A percentile compares a stretch with the other conserved stretches of the same genome.
phyloP scores from a whole-genome alignment of 2,888 invertebrate genomes.

The Drosophila macrospina region DNA sequence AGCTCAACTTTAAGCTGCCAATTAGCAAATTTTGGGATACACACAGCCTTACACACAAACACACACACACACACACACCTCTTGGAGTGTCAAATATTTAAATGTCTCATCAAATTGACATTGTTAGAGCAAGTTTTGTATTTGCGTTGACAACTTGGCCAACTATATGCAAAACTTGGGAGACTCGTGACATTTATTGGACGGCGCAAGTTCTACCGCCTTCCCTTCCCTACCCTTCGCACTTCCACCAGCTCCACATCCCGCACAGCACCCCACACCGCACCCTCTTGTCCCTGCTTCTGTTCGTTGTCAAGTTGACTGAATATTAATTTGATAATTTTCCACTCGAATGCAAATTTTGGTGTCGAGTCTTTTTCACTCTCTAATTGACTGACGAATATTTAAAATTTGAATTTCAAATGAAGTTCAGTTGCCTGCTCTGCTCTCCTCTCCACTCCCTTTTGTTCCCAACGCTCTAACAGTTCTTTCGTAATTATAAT shows the following conservation, averaged over 20 bases:
- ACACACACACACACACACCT: background rate
- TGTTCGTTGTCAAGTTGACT: slow-evolving; percentile 48
- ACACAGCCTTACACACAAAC: background rate
- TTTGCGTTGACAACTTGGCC: slow-evolving; percentile 72
- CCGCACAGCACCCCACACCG: too few relatives aligned
- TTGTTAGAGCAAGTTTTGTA: slow-evolving; percentile 69
- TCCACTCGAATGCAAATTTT: slow-evolving; percentile 79
- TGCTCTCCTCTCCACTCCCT: background rate
- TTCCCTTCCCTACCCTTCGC: background rate
- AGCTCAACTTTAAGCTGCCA: slow-evolving; percentile 53
- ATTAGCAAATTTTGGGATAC: slow-evolving; percentile 54
- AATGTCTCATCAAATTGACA: slow-evolving; percentile 75
- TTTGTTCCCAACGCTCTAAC: too few relatives aligned
- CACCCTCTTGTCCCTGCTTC: too few relatives aligned
- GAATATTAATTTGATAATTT: slow-evolving; percentile 80
- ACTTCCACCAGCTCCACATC: too few relatives aligned
- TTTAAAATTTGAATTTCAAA: slow-evolving; percentile 79
- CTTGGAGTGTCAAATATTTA: slow-evolving; percentile 46
- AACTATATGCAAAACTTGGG: slow-evolving; percentile 50
- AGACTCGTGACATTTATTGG: slow-evolving; percentile 68
- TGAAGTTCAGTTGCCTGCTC: slow-evolving; percentile 57
- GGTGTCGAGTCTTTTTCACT: slow-evolving; percentile 75
- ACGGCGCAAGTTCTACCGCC: slow-evolving; percentile 23
- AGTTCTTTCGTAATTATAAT: slow-evolving; percentile 22
- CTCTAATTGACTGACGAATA: slow-evolving; percentile 80